Evolutionary conservation across 2,113 vertebrate species (phyloP).

Genomic region (Paralichthys olivaceus): DNA sequence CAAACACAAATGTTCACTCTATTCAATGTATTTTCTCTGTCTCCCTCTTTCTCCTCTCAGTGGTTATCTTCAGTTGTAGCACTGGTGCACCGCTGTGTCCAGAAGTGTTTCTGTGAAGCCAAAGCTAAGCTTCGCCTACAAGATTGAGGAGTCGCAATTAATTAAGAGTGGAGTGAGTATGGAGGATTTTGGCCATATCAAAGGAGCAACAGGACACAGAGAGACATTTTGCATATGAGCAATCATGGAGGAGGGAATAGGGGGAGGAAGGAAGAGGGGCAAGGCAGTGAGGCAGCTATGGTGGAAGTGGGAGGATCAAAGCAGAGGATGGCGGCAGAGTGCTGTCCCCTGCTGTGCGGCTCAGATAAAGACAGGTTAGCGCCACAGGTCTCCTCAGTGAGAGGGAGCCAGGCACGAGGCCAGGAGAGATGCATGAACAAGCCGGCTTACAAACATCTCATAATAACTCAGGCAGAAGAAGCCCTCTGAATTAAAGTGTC

Average conservation of each 20-base stretch:
- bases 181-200: constrained; percentile 63
- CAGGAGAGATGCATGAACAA: constrained; percentile 79
- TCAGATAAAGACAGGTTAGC: constrained; percentile 79
- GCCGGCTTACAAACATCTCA: constrained; percentile 85
- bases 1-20: background rate
- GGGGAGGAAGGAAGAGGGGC: constrained; percentile 4
- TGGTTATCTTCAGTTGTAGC: constrained; percentile 21
- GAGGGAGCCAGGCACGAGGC: constrained; percentile 73
- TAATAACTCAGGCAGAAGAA: constrained; percentile 84
- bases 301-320: constrained; percentile 73
- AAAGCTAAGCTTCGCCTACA: constrained; percentile 53
- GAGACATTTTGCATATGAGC: constrained; percentile 65
- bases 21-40: constrained; percentile 2
- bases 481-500: constrained; percentile 85
- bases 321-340: constrained; percentile 66
- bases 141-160: constrained; percentile 70
- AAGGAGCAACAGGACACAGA: constrained; percentile 59
- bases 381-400: constrained; percentile 72
- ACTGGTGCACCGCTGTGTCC: constrained; percentile 29
- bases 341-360: constrained; percentile 70
- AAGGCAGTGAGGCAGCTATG: constrained; percentile 33
- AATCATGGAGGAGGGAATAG: constrained; percentile 32
- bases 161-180: constrained; percentile 52
- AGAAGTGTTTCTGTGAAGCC: constrained; percentile 63
- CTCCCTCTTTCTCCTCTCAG: constrained; percentile 11